Evolutionary conservation across 2,113 vertebrate species (phyloP).

Genomic region (Apaloderma vittatum): DNA sequence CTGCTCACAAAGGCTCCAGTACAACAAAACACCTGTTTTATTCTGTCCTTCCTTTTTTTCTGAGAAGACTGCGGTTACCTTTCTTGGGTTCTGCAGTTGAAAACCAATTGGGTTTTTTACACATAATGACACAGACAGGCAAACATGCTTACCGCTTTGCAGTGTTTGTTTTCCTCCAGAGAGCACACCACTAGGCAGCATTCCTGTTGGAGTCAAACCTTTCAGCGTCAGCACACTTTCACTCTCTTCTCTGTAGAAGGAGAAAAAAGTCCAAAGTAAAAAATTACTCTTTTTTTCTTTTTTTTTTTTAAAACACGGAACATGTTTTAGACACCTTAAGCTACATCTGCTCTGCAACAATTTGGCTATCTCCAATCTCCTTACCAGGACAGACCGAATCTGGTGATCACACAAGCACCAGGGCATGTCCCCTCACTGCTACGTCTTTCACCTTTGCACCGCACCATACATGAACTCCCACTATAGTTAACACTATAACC

Average conservation of each 20-base stretch:
- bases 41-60: neutral
- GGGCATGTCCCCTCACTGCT: neutral
- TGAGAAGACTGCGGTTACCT: neutral
- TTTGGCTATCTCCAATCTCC: neutral
- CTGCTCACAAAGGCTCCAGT: neutral
- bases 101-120: neutral
- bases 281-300: neutral
- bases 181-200: slow-evolving; percentile 97
- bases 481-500: neutral
- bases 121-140: neutral
- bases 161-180: slow-evolving; percentile 97
- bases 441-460: neutral
- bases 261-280: neutral
- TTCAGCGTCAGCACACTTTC: slow-evolving; percentile 98
- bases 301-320: rapidly evolving
- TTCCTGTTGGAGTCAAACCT: slow-evolving; percentile 96
- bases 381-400: neutral
- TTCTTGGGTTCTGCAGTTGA: slow-evolving; percentile 6
- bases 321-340: neutral
- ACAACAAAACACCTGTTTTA: neutral
- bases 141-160: slow-evolving; percentile 92
- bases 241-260: slow-evolving; percentile 91
- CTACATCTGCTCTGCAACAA: neutral
- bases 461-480: neutral
- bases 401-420: neutral